Conservation (phyloP, 2,797 vertebrate species). For the Prunella strophiata region DNA sequence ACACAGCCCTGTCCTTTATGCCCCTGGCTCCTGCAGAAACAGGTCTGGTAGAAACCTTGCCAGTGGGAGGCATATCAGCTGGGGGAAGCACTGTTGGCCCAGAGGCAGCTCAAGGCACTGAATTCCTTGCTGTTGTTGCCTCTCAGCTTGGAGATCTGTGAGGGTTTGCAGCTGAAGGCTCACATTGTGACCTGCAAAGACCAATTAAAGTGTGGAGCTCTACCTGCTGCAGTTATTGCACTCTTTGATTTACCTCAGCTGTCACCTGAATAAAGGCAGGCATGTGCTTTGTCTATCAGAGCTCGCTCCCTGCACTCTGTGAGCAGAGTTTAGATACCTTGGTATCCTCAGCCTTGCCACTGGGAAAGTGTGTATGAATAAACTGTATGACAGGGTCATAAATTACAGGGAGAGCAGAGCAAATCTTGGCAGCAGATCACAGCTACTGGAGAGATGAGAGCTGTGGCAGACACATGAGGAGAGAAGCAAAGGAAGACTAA, state of each 20-base stretch:
- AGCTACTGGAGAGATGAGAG: conserved; percentile 25
- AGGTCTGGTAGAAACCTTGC: neutral
- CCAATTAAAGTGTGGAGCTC: neutral
- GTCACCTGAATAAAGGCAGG: neutral
- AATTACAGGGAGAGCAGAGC: conserved; percentile 20
- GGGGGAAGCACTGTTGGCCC: neutral
- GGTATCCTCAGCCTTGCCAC: neutral
- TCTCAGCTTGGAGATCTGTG: neutral
- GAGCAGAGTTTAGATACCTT: neutral
- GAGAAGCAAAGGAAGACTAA: conserved; percentile 36
- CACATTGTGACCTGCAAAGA: neutral
- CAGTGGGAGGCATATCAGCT: neutral
- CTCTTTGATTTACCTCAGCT: neutral
- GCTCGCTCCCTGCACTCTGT: fast-evolving
- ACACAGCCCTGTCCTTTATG: neutral
- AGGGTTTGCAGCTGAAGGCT: neutral
- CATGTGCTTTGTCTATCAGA: neutral
- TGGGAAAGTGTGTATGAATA: conserved; percentile 15
- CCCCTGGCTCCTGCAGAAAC: neutral
- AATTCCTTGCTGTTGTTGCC: neutral
- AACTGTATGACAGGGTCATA: conserved; percentile 34
- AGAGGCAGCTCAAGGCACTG: neutral
- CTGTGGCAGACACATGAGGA: conserved; percentile 37
- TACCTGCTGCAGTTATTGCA: neutral
- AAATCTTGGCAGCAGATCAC: conserved; percentile 55